Percentiles rank a stretch among this genome's conserved stretches.
phyloP scores from a whole-genome alignment of 2,888 invertebrate genomes.

The Synergus laeviventris region DNA sequence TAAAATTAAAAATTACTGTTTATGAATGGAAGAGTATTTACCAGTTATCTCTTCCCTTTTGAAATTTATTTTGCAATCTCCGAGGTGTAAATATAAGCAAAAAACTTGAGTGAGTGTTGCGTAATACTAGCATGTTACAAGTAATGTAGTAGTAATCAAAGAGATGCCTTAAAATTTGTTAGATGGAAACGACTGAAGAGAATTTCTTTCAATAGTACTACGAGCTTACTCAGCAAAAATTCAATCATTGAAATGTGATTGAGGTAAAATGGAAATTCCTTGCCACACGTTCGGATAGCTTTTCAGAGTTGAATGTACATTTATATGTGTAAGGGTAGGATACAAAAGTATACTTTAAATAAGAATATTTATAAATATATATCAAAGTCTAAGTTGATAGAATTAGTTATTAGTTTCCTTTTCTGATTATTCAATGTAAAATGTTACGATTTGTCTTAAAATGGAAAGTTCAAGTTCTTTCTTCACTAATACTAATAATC shows the following conservation, averaged over 20 bases:
- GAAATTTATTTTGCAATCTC: background rate
- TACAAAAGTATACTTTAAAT: background rate
- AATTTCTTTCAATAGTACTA: conserved; percentile 21
- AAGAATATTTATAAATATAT: background rate
- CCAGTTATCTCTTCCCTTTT: background rate
- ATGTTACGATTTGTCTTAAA: no score
- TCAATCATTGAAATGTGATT: conserved; percentile 37
- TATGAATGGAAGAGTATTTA: background rate
- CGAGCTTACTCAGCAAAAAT: conserved; percentile 25
- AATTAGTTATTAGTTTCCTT: no score
- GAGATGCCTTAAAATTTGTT: conserved; percentile 6
- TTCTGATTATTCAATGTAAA: no score
- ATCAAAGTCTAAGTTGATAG: background rate
- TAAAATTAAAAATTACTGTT: background rate
- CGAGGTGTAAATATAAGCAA: background rate
- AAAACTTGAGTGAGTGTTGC: background rate
- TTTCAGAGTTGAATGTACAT: conserved; percentile 20
- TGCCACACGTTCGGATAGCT: conserved; percentile 5
- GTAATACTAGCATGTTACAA: background rate
- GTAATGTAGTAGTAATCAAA: conserved; percentile 25
- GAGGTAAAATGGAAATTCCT: conserved; percentile 30
- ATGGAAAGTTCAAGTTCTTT: no score
- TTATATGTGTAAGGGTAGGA: background rate
- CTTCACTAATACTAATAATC: background rate
- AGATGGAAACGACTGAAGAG: conserved; percentile 1